These are phyloP conservation scores for Siderastrea radians DNA, from an alignment of 92 coral and sea anemone species.

Conservation along the genomic window DNA sequence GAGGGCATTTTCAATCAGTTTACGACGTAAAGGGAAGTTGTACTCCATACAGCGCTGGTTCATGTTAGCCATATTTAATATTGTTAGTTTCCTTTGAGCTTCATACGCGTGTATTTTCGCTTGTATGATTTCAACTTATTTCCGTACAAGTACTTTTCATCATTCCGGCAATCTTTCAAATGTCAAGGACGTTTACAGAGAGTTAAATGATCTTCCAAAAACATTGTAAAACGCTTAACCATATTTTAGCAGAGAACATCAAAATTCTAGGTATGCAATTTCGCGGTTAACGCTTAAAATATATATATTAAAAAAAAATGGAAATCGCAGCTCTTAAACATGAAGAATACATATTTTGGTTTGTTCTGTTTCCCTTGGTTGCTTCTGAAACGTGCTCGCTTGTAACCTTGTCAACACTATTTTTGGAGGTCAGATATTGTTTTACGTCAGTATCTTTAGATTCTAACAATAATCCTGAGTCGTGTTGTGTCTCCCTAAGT, in stretches of 20 bases:
- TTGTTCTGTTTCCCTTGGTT: neutral
- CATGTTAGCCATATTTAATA: neutral
- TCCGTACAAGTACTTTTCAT: neutral
- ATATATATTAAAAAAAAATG: neutral
- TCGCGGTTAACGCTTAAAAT: neutral
- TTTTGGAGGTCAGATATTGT: slow-evolving; percentile 8
- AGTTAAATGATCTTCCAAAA: slow-evolving; percentile 19
- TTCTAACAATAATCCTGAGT: too few relatives aligned
- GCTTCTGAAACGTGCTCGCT: slow-evolving; percentile 11
- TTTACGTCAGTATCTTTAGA: too few relatives aligned
- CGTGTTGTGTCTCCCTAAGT: too few relatives aligned
- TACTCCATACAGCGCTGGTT: neutral
- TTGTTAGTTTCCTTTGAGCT: neutral
- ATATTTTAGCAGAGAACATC: neutral
- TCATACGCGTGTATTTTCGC: neutral
- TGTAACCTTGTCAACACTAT: neutral
- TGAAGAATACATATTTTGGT: neutral
- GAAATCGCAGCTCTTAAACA: neutral
- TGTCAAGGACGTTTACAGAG: slow-evolving; percentile 27
- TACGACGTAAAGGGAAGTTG: neutral
- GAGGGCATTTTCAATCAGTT: neutral
- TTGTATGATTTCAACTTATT: neutral
- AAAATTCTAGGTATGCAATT: neutral
- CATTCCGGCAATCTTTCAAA: neutral
- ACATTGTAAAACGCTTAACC: slow-evolving; percentile 10